These are phyloP conservation scores for Agapornis canus DNA, from an alignment of 2,797 vertebrate genomes.

Conservation along the genomic window DNA sequence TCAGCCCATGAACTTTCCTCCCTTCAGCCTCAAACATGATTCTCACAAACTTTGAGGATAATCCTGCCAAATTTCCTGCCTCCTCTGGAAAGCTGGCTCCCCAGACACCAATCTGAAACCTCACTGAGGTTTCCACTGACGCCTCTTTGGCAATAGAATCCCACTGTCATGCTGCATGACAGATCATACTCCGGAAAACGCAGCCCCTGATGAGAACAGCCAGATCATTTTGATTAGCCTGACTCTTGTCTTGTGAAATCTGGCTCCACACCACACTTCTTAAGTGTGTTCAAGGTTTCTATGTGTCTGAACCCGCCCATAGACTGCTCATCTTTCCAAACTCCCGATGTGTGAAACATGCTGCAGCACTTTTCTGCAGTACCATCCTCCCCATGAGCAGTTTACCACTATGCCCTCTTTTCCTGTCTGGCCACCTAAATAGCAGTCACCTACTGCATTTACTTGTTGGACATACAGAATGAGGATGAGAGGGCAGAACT, in stretches of 20 bases:
- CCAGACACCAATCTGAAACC: not conserved
- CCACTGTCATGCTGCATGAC: not conserved
- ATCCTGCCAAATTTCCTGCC: not conserved
- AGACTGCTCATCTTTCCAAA: not conserved
- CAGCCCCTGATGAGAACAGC: not conserved
- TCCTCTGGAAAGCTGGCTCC: not conserved
- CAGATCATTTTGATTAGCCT: not conserved
- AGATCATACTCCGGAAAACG: not conserved
- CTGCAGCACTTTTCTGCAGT: not conserved
- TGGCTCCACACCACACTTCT: not conserved
- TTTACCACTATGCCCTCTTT: not conserved
- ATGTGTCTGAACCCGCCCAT: accelerated
- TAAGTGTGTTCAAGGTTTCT: not conserved
- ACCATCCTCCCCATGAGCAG: accelerated
- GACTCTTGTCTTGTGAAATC: conserved; percentile 1
- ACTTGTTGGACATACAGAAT: not conserved
- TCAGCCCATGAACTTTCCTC: not conserved
- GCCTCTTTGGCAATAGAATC: not conserved
- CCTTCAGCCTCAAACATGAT: not conserved
- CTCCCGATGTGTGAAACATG: not conserved
- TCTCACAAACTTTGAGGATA: not conserved
- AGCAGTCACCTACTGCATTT: not conserved
- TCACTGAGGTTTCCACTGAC: not conserved
- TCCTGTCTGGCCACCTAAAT: not conserved
- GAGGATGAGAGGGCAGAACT: not conserved